Evolutionary conservation across 2,888 invertebrate species (phyloP), one percentile per base, ranked within the genome.

Genomic region (Lepidocyrtoides sp.): DNA sequence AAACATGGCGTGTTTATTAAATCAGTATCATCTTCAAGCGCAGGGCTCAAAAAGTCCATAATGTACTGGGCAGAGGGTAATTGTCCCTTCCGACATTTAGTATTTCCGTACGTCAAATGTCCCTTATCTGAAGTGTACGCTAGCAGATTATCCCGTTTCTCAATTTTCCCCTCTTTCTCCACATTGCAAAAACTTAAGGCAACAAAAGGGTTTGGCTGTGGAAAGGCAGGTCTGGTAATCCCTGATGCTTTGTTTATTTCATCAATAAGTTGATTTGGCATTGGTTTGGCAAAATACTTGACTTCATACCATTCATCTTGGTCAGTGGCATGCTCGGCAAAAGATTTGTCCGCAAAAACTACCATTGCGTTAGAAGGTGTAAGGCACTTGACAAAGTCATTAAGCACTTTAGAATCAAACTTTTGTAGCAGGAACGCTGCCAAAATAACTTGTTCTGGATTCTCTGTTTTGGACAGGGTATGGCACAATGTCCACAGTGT

Each of bases 21-120:
- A 7, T 82, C 63, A 3, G 41, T 4, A 8, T 75, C 75, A 23
- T 89, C 89, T 48, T 89, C 75, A 10, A 89, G 8, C 0, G 26
- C 60, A 32, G 83, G 75, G 2, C 75, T 51, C 0, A 3, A 0
- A 26, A 89, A 44, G 14, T 81, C 51, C 20, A 89, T 17, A 0
- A 29, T 44, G 23, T 89, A 89, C 14, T 82, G 12, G 0, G 83
- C 83, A 0, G 89, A 83, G 7, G 89, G 83, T 4, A 89, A 75
- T 2, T 29, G 14, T 1, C 89, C 89, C 32, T 48, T 83, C 32
- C 54, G 36, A 20, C 89, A 89, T 36, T 72, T 29, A 5, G 29
- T 12, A 10, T 89, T 89, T 14, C 89, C 89, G 36, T 89, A 89
- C 12, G 23, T 60, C 7, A 89, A 29, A 1, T 36, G 1, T 0